A percentile compares a stretch with the other conserved stretches of the same genome.
These are phyloP conservation scores for Chaitophorus viminalis DNA, from an alignment of 2,888 invertebrate species.

Conservation along the genomic window DNA sequence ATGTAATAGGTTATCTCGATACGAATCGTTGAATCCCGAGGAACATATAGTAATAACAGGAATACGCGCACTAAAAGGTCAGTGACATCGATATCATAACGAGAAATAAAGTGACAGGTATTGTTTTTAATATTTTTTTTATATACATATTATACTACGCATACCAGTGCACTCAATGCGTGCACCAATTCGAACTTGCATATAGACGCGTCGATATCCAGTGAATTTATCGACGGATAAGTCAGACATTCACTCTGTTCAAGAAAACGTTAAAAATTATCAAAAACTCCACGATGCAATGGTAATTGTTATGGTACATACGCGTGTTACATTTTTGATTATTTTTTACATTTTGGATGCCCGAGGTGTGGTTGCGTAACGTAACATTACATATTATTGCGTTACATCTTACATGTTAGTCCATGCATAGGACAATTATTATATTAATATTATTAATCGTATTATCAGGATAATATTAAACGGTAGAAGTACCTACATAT, in stretches of 20 bases:
- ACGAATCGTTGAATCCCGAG: conserved; percentile 7
- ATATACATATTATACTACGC: neutral
- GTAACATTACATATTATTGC: neutral
- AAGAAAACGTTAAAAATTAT: too few species aligned
- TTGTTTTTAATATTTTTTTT: neutral
- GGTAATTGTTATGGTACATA: neutral
- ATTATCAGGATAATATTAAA: neutral
- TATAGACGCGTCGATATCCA: too few species aligned
- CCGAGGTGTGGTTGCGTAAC: neutral
- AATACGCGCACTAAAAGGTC: neutral
- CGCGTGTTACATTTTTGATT: neutral
- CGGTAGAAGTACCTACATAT: too few species aligned
- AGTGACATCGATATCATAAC: conserved; percentile 11
- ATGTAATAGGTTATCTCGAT: conserved; percentile 37
- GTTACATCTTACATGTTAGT: neutral
- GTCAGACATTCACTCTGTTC: too few species aligned
- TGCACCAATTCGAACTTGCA: too few species aligned
- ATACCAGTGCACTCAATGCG: too few species aligned
- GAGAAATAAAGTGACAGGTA: neutral
- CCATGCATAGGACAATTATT: neutral
- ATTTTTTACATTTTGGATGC: neutral
- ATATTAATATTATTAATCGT: neutral
- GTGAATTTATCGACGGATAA: too few species aligned
- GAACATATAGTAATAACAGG: neutral
- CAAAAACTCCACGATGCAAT: too few species aligned